Conservation (phyloP, 2,888 invertebrate species). For the Corbicula japonica region DNA sequence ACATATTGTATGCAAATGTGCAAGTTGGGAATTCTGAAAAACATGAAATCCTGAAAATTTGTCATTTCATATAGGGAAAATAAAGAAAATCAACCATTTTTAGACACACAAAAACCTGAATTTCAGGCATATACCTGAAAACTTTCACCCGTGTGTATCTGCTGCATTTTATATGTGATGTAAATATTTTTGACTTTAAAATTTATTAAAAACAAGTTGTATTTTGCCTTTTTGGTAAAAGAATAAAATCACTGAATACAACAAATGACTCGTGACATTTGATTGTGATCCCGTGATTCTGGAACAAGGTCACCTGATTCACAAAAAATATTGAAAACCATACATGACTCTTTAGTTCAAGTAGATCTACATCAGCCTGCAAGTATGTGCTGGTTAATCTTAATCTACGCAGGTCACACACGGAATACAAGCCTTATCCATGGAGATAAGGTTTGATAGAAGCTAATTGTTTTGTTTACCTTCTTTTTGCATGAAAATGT, state of each 20-base stretch:
- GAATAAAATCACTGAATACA: too few relatives aligned
- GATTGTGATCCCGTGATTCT: too few relatives aligned
- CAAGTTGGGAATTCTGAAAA: background rate
- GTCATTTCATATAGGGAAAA: background rate
- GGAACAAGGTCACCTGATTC: background rate
- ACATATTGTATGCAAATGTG: background rate
- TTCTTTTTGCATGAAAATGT: constrained; percentile 97
- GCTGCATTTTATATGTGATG: too few relatives aligned
- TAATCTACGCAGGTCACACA: too few relatives aligned
- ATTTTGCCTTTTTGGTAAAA: too few relatives aligned
- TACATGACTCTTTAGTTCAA: background rate
- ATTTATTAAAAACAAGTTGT: too few relatives aligned
- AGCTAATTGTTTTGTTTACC: constrained; percentile 86
- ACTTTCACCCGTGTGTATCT: too few relatives aligned
- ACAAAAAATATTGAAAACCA: background rate
- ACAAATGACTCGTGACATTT: too few relatives aligned
- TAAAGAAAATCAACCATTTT: background rate
- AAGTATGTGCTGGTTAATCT: background rate
- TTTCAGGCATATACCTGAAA: too few relatives aligned
- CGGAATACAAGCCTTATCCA: background rate
- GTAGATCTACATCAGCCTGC: background rate
- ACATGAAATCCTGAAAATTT: background rate
- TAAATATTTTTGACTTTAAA: too few relatives aligned
- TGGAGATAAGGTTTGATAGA: background rate
- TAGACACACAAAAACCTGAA: too few relatives aligned